phyloP scores from a whole-genome alignment of 2,113 vertebrate genomes.

The Apeltes quadracus region DNA sequence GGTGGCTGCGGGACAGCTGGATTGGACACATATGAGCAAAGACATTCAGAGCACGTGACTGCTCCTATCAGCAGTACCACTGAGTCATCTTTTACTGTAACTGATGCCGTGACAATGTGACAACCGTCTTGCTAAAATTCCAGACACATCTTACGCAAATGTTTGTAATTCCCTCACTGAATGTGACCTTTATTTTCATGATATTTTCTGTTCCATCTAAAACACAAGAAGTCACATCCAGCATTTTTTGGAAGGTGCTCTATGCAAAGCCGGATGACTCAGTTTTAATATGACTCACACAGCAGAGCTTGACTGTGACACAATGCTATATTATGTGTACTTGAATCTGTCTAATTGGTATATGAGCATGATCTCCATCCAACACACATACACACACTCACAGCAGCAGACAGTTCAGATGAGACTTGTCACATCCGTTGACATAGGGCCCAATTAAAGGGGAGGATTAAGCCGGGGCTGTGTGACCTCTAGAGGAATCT shows the following conservation, averaged over 20 bases:
- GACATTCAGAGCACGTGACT: constrained; percentile 40
- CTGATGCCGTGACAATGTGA: background rate
- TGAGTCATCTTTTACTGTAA: constrained; percentile 33
- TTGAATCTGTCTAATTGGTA: constrained; percentile 36
- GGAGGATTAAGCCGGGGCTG: constrained; percentile 83
- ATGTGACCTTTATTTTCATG: constrained; percentile 25
- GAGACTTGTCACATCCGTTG: constrained; percentile 80
- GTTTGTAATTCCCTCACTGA: constrained; percentile 34
- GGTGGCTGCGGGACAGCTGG: constrained; percentile 45
- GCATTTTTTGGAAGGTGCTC: constrained; percentile 54
- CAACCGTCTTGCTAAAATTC: background rate
- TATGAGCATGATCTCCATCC: constrained; percentile 8
- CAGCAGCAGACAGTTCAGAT: constrained; percentile 76
- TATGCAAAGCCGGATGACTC: constrained; percentile 25
- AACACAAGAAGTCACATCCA: constrained; percentile 69
- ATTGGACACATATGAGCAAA: constrained; percentile 32
- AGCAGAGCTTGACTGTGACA: background rate
- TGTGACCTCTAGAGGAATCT: constrained; percentile 83
- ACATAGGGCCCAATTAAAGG: constrained; percentile 84
- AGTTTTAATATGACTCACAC: constrained; percentile 24
- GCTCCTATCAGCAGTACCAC: constrained; percentile 30
- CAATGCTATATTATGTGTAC: constrained; percentile 34
- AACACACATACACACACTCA: constrained; percentile 21
- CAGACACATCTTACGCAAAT: constrained; percentile 5
- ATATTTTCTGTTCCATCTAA: constrained; percentile 61